Evolutionary conservation across 2,888 invertebrate species (phyloP), one percentile per base, ranked within the genome.

Genomic region (Amorpha juglandis): DNA sequence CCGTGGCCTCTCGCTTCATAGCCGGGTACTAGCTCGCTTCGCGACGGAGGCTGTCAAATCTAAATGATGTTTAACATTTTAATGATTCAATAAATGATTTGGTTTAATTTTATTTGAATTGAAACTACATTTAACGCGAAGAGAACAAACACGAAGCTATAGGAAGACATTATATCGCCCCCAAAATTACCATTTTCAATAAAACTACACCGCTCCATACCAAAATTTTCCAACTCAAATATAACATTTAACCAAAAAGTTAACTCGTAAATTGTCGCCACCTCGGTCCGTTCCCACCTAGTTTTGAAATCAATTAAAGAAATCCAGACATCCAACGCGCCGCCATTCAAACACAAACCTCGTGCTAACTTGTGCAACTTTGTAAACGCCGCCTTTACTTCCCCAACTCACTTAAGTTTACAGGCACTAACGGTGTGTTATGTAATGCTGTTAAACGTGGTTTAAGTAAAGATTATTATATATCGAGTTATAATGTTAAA

Each of bases 301-400:
- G 14, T 50, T 62, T 48, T 64, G 62, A 64, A 67, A 63, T 11
- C 53, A 63, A 52, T 51, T 27, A 47, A 42, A 51, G 35, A 63
- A 50, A 58, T 62, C 48, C 48, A 50, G 38, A 67, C 62, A 52
- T 38, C n/a, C 45, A 62, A 42, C 16, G 48, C 50, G 52, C 52
- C 38, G 52, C 53, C 52, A 42, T 73, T 76, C 75, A 71, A 48
- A 21, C 48, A 58, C 19, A 19, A 27, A 47, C 16, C 63, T 21
- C 42, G 63, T 19, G 47, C 64, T 35, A 58, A 48, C 64, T 64
- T 47, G 64, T 71, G 71, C 69, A 72, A 71, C 73, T 70, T 67
- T 62, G 71, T 71, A 68, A 74, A 69, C 69, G 72, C 68, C 16
- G 64, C 55, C 67, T 75, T 71, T 71, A 73, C 71, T 73, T 67